phyloP scores from a whole-genome alignment of 2,113 vertebrate species.

The Perccottus glenii region DNA sequence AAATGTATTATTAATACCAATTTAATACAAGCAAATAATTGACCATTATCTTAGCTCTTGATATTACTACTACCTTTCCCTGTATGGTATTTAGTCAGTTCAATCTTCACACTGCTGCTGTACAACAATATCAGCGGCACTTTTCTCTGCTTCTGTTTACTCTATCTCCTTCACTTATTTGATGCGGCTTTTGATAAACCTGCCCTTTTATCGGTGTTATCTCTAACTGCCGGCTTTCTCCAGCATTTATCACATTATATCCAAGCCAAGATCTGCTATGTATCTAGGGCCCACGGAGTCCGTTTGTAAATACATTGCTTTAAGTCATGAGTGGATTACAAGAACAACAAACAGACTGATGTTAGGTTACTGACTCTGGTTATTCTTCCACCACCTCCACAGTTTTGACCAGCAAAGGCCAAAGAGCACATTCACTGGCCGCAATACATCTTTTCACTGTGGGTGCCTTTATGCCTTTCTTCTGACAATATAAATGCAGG shows the following conservation, averaged over 20 bases:
- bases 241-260: slow-evolving; percentile 33
- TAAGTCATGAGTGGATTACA: slow-evolving; percentile 44
- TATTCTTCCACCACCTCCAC: slow-evolving; percentile 48
- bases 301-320: slow-evolving; percentile 35
- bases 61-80: no score
- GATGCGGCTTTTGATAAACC: slow-evolving; percentile 46
- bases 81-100: no score
- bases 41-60: no score
- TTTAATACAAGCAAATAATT: no score
- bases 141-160: slow-evolving; percentile 15
- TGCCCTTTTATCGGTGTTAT: slow-evolving; percentile 31
- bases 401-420: slow-evolving; percentile 30
- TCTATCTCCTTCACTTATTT: slow-evolving; percentile 33
- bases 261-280: slow-evolving; percentile 29
- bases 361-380: slow-evolving; percentile 34
- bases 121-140: neutral
- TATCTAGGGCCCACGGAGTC: slow-evolving; percentile 26
- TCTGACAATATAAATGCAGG: slow-evolving; percentile 68
- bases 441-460: slow-evolving; percentile 40
- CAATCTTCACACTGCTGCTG: slow-evolving; percentile 9
- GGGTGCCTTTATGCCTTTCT: slow-evolving; percentile 43
- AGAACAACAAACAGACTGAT: slow-evolving; percentile 38
- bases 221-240: slow-evolving; percentile 21
- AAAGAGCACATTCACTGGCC: slow-evolving; percentile 43
- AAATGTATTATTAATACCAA: no score